Evolutionary conservation across 2,888 invertebrate species (phyloP).

Genomic region (Orchesellides sinensis): DNA sequence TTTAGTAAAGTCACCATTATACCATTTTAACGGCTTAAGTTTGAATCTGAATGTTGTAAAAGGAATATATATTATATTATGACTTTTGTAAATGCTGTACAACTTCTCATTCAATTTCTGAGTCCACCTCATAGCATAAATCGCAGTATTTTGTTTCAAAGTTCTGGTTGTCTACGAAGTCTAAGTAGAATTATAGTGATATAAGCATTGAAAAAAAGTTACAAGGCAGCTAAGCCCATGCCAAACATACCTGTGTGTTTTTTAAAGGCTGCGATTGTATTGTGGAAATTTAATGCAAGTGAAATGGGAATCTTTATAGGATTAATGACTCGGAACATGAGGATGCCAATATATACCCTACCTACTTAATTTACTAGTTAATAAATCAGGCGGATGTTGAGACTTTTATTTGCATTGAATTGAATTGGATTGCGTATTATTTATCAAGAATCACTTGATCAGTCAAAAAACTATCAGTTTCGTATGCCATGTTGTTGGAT

Average conservation of each 20-base stretch:
- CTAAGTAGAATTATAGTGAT: not conserved
- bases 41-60: not conserved
- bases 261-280: not conserved
- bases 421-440: no score
- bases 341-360: not conserved
- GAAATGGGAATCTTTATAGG: slow-evolving; percentile 10
- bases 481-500: no score
- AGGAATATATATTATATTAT: not conserved
- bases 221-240: not conserved
- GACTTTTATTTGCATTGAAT: no score
- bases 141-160: not conserved
- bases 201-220: not conserved
- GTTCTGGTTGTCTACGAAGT: not conserved
- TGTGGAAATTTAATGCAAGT: not conserved
- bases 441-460: no score
- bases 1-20: not conserved
- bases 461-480: no score
- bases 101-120: not conserved
- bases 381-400: no score
- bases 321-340: slow-evolving; percentile 49
- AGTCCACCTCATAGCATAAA: slow-evolving; percentile 17
- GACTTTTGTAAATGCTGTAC: not conserved
- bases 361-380: no score
- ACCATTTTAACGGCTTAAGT: slow-evolving; percentile 5
- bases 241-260: not conserved